phyloP scores from a whole-genome alignment of 2,888 invertebrate genomes.

The Acleris emargana region DNA sequence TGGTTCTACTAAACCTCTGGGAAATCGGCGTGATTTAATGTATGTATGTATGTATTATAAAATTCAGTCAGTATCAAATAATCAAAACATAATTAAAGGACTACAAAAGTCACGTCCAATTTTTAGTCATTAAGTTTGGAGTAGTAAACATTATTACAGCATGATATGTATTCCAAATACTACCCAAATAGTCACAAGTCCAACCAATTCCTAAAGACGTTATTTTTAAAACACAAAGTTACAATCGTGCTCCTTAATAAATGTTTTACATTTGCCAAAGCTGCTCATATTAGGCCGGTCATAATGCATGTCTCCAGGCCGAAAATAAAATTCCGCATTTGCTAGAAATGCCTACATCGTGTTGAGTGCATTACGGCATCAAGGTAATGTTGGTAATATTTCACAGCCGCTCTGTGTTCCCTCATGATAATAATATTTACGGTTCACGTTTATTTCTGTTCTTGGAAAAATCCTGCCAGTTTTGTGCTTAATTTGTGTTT shows the following conservation, averaged over 20 bases:
- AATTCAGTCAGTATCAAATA: no score
- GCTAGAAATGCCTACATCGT: slow-evolving; percentile 46
- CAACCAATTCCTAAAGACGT: no score
- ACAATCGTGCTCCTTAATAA: slow-evolving; percentile 11
- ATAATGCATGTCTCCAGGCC: slow-evolving; percentile 36
- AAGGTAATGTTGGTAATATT: slow-evolving; percentile 54
- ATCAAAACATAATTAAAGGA: no score
- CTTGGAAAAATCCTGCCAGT: slow-evolving; percentile 20
- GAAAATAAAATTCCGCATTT: slow-evolving; percentile 52
- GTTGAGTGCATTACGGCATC: slow-evolving; percentile 60
- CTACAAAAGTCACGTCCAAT: no score
- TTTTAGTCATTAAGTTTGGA: no score
- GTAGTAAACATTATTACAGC: no score
- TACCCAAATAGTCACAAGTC: no score
- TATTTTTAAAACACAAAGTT: not conserved
- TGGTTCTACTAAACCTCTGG: no score
- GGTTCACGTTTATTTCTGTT: slow-evolving; percentile 23
- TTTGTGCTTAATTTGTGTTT: slow-evolving; percentile 11
- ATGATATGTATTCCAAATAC: no score
- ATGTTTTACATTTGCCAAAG: slow-evolving; percentile 30
- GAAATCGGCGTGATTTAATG: no score
- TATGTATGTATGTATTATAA: no score
- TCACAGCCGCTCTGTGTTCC: slow-evolving; percentile 38
- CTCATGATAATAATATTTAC: slow-evolving; percentile 35
- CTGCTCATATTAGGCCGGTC: slow-evolving; percentile 20